A percentile compares a stretch with the other conserved stretches of the same genome.
Evolutionary conservation across 2,113 vertebrate genomes (phyloP).

Genomic region (Cyphomyrus discorhynchus): DNA sequence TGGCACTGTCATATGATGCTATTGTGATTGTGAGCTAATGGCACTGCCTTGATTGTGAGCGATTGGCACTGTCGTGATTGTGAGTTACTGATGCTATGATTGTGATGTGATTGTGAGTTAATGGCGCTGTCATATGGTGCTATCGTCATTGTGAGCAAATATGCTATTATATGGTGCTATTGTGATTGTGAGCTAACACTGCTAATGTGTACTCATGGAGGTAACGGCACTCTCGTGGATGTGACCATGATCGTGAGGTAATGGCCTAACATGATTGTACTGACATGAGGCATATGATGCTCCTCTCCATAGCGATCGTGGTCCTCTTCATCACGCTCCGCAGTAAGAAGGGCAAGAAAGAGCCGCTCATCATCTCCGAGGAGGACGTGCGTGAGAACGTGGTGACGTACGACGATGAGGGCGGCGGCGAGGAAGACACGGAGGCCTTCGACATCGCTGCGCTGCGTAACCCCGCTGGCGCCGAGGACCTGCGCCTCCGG

Average conservation of each 20-base stretch:
- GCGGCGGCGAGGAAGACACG: conserved; percentile 77
- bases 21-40: not conserved
- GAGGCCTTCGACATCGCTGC: conserved; percentile 90
- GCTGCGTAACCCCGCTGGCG: conserved; percentile 80
- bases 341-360: conserved; percentile 79
- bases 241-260: no score
- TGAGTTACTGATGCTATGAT: not conserved
- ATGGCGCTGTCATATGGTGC: not conserved
- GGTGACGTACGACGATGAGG: conserved; percentile 85
- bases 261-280: not conserved
- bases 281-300: not conserved
- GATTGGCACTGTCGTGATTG: no score
- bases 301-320: conserved; percentile 73
- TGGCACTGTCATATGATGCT: not conserved
- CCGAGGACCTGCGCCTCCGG: conserved; percentile 68
- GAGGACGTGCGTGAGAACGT: conserved; percentile 94
- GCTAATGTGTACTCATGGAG: not conserved
- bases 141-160: not conserved
- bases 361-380: conserved; percentile 87
- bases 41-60: not conserved
- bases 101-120: no score
- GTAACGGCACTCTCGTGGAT: no score
- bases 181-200: not conserved
- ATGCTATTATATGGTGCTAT: not conserved
- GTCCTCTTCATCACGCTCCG: conserved; percentile 88